Evolutionary conservation across 2,797 vertebrate genomes (phyloP).

Genomic region (Karalla daura): DNA sequence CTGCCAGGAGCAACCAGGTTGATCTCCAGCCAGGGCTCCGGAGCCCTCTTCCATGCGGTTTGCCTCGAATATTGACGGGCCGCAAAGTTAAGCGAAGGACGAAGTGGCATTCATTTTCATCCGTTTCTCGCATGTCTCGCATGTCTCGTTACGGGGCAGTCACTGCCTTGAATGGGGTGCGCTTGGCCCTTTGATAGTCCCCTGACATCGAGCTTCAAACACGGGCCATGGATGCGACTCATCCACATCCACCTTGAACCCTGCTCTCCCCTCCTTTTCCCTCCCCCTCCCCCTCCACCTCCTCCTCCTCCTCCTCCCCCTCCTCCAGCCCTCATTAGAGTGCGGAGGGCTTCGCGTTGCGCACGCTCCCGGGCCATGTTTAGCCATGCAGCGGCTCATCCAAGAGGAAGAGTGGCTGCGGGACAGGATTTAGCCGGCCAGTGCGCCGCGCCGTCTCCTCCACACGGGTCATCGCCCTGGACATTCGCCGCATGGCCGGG

Average conservation of each 20-base stretch:
- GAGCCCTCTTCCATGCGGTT: no score
- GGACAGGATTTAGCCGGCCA: constrained; percentile 69
- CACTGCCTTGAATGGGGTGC: no score
- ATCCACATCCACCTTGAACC: constrained; percentile 52
- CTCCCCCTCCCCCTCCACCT: no score
- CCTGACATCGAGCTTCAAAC: constrained; percentile 26
- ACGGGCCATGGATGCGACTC: constrained; percentile 26
- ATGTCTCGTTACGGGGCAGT: no score
- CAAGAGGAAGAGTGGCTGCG: constrained; percentile 73
- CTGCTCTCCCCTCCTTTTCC: neutral
- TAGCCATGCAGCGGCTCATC: constrained; percentile 65
- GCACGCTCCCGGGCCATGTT: constrained; percentile 60
- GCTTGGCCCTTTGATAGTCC: no score
- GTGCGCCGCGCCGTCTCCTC: constrained; percentile 55
- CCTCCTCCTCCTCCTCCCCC: neutral
- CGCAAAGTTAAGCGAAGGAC: no score
- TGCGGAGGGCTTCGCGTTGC: constrained; percentile 47
- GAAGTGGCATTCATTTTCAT: no score
- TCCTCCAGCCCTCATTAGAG: constrained; percentile 52
- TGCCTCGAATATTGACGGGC: no score
- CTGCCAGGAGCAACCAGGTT: no score
- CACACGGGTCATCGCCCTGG: constrained; percentile 70
- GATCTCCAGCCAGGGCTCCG: no score
- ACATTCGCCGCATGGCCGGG: constrained; percentile 61
- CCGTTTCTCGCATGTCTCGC: no score